These are phyloP conservation scores for Octomys mimax DNA, from an alignment of 2,797 vertebrate species.

Conservation along the genomic window DNA sequence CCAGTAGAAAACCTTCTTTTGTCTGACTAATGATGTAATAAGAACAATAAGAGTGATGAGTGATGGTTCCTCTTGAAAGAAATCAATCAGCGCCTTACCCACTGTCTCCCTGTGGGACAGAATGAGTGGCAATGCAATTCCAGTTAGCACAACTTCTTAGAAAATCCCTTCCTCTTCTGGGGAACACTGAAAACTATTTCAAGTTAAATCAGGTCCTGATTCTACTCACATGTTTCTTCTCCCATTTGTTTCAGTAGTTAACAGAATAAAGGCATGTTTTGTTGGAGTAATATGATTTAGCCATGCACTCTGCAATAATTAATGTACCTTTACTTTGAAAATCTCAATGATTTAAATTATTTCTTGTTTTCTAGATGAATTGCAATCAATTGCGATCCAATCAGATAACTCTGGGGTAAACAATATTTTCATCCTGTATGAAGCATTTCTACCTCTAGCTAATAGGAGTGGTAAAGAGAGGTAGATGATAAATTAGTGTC, in stretches of 20 bases:
- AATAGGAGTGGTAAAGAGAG: background rate
- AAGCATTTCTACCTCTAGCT: slow-evolving; percentile 21
- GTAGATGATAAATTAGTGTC: background rate
- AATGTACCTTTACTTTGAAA: slow-evolving; percentile 10
- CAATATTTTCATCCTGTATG: background rate
- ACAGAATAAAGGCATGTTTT: slow-evolving; percentile 55
- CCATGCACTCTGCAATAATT: slow-evolving; percentile 49
- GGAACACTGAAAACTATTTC: slow-evolving; percentile 58
- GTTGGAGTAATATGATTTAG: slow-evolving; percentile 29
- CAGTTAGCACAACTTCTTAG: slow-evolving; percentile 52
- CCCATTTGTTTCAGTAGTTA: slow-evolving; percentile 5
- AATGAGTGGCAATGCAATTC: slow-evolving; percentile 41
- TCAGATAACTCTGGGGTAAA: background rate
- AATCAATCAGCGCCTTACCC: slow-evolving; percentile 75
- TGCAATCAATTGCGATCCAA: slow-evolving; percentile 32
- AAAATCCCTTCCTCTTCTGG: slow-evolving; percentile 34
- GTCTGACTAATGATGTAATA: slow-evolving; percentile 69
- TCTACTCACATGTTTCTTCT: slow-evolving; percentile 47
- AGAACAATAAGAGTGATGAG: slow-evolving; percentile 49
- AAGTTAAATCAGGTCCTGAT: background rate
- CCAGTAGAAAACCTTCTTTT: slow-evolving; percentile 62
- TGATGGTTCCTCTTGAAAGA: slow-evolving; percentile 54
- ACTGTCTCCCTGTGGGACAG: background rate
- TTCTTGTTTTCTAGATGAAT: slow-evolving; percentile 46
- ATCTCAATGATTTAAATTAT: slow-evolving; percentile 40